A percentile compares a stretch with the other conserved stretches of the same genome.
These are phyloP conservation scores for Tringa solitaria DNA, from an alignment of 2,113 vertebrate genomes.

Conservation along the genomic window DNA sequence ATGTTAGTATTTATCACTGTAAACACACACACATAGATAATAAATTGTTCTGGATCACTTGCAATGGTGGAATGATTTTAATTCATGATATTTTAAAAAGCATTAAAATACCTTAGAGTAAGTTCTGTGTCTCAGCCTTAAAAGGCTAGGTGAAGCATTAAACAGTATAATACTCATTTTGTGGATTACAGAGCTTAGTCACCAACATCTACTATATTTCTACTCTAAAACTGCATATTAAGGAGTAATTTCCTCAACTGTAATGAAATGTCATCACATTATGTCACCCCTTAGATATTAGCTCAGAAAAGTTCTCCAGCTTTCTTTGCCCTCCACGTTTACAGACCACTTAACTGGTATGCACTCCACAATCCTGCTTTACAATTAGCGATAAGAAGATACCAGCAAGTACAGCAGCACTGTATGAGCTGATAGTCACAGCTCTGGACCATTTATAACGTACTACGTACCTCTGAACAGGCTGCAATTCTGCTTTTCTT, in stretches of 20 bases:
- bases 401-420: neutral
- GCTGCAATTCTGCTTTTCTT: neutral
- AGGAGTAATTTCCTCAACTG: neutral
- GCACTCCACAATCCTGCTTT: neutral
- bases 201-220: neutral
- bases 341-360: neutral
- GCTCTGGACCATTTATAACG: neutral
- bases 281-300: neutral
- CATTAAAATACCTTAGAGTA: neutral
- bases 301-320: neutral
- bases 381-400: neutral
- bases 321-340: neutral
- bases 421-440: neutral
- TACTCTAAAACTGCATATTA: neutral
- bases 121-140: neutral
- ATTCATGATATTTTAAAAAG: neutral
- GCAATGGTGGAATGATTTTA: neutral
- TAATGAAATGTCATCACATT: neutral
- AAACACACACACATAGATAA: neutral
- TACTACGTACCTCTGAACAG: neutral
- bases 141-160: neutral
- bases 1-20: neutral
- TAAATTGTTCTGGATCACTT: neutral
- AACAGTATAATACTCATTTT: neutral
- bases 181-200: neutral